Evolutionary conservation across 2,888 invertebrate species (phyloP).

Genomic region (Alcis repandata): DNA sequence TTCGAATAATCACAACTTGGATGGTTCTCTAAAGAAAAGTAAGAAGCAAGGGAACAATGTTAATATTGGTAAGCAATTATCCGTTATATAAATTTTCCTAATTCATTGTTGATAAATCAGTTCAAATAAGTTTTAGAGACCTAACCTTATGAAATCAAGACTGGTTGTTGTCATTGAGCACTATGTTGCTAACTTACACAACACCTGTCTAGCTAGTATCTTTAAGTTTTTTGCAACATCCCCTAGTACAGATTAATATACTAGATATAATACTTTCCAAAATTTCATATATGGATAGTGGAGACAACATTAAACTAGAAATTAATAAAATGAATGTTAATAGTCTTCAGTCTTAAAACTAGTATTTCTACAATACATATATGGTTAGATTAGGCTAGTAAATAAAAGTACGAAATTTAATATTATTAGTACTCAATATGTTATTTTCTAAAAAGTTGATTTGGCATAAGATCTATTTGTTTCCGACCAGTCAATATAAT

Average conservation of each 20-base stretch:
- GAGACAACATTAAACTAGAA: neutral
- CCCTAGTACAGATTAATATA: neutral
- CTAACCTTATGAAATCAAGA: slow-evolving; percentile 24
- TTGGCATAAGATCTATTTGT: no score
- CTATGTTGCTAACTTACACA: slow-evolving; percentile 23
- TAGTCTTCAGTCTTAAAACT: neutral
- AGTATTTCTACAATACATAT: neutral
- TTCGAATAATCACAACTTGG: slow-evolving; percentile 80
- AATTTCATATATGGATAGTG: neutral
- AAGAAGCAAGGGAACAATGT: slow-evolving; percentile 72
- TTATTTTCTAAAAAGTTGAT: neutral
- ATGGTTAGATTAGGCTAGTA: neutral
- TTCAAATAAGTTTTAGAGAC: slow-evolving; percentile 4
- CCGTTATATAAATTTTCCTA: slow-evolving; percentile 2
- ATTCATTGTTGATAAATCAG: neutral
- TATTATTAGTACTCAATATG: neutral
- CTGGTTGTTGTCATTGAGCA: slow-evolving; percentile 19
- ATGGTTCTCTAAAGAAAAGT: slow-evolving; percentile 75
- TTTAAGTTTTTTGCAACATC: slow-evolving; percentile 5
- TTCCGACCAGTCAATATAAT: no score
- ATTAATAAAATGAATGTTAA: neutral
- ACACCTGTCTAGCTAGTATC: slow-evolving; percentile 19
- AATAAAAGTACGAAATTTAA: neutral
- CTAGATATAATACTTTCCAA: neutral
- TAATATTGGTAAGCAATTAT: slow-evolving; percentile 68